These are phyloP conservation scores for Copidosoma aretas DNA, from an alignment of 2,888 invertebrate genomes.

Conservation along the genomic window DNA sequence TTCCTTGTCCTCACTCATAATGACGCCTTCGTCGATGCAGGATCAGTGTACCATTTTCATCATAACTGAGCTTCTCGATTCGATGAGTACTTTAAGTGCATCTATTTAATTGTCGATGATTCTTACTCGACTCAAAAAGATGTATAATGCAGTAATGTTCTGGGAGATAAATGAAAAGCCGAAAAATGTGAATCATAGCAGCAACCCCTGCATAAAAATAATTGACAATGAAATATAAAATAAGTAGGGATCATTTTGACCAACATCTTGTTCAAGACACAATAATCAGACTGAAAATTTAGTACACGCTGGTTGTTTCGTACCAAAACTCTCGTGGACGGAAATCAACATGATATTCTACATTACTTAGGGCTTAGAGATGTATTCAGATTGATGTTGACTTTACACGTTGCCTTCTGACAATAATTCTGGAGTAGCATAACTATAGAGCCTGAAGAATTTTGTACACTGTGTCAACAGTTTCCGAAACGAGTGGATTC, in stretches of 20 bases:
- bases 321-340: constrained; percentile 72
- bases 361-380: constrained; percentile 54
- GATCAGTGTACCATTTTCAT: constrained; percentile 89
- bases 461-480: constrained; percentile 44
- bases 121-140: constrained; percentile 72
- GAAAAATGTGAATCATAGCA: constrained; percentile 86
- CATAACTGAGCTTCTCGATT: constrained; percentile 89
- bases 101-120: constrained; percentile 89
- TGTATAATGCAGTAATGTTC: constrained; percentile 74
- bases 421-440: constrained; percentile 57
- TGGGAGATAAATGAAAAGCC: constrained; percentile 84
- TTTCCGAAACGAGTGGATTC: constrained; percentile 47
- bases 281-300: background rate
- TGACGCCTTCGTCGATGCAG: constrained; percentile 71
- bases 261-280: constrained; percentile 15
- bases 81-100: constrained; percentile 84
- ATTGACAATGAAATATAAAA: background rate
- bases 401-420: constrained; percentile 59
- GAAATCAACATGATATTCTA: constrained; percentile 65
- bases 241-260: too few relatives aligned
- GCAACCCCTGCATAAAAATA: constrained; percentile 50
- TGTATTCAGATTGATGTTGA: constrained; percentile 48
- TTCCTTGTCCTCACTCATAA: constrained; percentile 55
- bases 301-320: constrained; percentile 59
- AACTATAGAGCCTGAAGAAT: constrained; percentile 51